Evolutionary conservation across 2,113 vertebrate species (phyloP).

Genomic region (Todiramphus chloris): DNA sequence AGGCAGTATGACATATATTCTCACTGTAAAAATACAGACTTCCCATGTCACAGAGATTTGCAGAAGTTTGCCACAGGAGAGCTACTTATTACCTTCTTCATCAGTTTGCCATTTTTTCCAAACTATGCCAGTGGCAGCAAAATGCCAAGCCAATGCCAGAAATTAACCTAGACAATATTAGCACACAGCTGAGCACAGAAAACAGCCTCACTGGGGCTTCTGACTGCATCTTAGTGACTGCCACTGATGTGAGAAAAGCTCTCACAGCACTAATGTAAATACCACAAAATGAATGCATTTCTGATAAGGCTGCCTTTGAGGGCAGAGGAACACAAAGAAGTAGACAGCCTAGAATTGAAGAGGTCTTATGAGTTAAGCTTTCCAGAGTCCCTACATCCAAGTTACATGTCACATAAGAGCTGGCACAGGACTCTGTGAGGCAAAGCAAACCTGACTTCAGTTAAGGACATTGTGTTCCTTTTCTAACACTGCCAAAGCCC

Average conservation of each 20-base stretch:
- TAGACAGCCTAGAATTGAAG: neutral
- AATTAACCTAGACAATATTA: neutral
- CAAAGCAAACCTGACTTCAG: neutral
- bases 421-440: fast-evolving
- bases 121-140: neutral
- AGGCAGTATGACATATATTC: neutral
- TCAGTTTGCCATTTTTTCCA: neutral
- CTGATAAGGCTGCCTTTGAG: neutral
- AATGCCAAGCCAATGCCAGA: neutral
- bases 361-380: neutral
- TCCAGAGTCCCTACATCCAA: neutral
- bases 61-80: neutral
- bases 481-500: neutral
- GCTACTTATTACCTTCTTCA: neutral
- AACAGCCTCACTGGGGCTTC: neutral
- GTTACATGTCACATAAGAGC: neutral
- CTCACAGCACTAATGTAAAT: too few species aligned
- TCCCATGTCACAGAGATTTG: neutral
- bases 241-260: neutral
- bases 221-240: neutral
- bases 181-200: neutral
- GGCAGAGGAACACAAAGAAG: neutral
- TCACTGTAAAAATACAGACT: neutral
- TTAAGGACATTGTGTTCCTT: neutral
- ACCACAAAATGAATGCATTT: neutral